Percentiles rank a stretch among this genome's conserved stretches.
Evolutionary conservation across 1,140 invertebrate species (phyloP).

Genomic region (Drosophila melanica): DNA sequence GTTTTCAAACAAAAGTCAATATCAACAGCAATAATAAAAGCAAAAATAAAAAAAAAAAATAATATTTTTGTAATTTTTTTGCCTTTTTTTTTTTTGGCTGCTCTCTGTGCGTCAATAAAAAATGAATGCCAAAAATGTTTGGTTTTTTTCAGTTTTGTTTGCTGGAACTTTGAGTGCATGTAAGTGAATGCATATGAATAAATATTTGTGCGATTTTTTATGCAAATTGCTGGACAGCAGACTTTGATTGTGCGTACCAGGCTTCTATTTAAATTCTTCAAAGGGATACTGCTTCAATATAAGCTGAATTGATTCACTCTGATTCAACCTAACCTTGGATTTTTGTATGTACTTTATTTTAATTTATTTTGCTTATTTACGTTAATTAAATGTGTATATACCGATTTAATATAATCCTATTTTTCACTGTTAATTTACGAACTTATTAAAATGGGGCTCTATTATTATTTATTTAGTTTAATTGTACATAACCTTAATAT

Average conservation of each 20-base stretch:
- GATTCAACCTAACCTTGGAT: no score
- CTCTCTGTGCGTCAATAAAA: constrained; percentile 50
- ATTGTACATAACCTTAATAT: no score
- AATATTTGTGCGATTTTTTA: constrained; percentile 57
- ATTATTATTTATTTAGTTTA: no score
- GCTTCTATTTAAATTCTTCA: constrained; percentile 1
- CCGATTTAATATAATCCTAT: no score
- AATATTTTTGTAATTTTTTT: constrained; percentile 27
- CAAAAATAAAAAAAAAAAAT: constrained; percentile 23
- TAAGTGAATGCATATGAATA: constrained; percentile 68
- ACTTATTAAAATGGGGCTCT: no score
- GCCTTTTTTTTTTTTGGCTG: constrained; percentile 14
- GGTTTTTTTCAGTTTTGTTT: constrained; percentile 25
- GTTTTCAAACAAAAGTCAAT: constrained; percentile 50
- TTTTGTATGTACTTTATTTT: no score
- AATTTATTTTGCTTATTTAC: no score
- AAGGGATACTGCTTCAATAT: no score
- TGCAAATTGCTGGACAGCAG: constrained; percentile 33
- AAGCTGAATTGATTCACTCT: no score
- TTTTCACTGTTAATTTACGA: no score
- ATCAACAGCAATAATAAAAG: constrained; percentile 19
- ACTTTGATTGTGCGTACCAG: constrained; percentile 13
- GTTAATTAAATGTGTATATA: no score
- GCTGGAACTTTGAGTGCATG: constrained; percentile 51
- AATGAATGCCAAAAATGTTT: constrained; percentile 48